Conservation (phyloP, 2,888 invertebrate genomes). For the Eupsilia transversa region DNA sequence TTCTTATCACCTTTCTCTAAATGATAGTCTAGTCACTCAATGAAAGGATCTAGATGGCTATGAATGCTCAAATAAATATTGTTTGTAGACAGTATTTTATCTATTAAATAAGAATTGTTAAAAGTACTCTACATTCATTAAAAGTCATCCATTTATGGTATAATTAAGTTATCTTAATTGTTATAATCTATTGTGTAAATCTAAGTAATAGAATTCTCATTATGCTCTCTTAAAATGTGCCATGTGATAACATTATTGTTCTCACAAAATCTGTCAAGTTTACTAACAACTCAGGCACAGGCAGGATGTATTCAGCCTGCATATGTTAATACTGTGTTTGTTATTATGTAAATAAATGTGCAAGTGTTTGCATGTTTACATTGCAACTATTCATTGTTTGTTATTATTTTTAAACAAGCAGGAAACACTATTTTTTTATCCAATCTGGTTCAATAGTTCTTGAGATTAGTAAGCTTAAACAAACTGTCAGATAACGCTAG, state of each 20-base stretch:
- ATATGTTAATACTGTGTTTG: constrained; percentile 27
- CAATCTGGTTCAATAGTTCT: constrained; percentile 51
- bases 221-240: not conserved
- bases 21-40: constrained; percentile 21
- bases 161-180: not conserved
- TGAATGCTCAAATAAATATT: constrained; percentile 1
- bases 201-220: not conserved
- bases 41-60: constrained; percentile 9
- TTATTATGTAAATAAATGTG: constrained; percentile 39
- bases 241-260: not conserved
- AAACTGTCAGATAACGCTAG: constrained; percentile 35
- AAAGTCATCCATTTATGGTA: not conserved
- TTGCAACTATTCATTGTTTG: constrained; percentile 26
- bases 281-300: not conserved
- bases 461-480: constrained; percentile 45
- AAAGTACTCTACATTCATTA: not conserved
- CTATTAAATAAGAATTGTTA: not conserved
- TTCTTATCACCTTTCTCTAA: constrained; percentile 51
- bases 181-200: not conserved
- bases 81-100: not conserved
- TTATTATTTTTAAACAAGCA: constrained; percentile 19
- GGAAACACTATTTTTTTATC: constrained; percentile 29
- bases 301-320: constrained; percentile 39
- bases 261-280: constrained; percentile 5
- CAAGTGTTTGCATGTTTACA: constrained; percentile 40